Conservation (phyloP, 2,797 vertebrate genomes). For the Hapalemur alaotrensis region DNA sequence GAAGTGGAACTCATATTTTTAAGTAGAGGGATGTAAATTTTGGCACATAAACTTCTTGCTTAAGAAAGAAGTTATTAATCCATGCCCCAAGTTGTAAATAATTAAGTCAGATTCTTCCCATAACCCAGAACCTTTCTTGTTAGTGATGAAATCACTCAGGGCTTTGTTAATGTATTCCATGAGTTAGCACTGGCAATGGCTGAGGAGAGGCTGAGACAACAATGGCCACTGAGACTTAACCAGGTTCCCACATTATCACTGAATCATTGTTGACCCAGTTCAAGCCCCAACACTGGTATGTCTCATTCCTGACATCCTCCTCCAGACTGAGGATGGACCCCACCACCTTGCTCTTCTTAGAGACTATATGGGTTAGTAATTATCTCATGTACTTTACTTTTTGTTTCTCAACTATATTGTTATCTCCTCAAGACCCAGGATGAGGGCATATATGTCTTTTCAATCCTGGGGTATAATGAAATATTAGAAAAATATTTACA, state of each 20-base stretch:
- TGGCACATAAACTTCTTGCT: conserved; percentile 35
- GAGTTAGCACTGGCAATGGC: background rate
- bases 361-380: background rate
- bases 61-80: conserved; percentile 32
- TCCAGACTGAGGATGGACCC: background rate
- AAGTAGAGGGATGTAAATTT: conserved; percentile 23
- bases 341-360: background rate
- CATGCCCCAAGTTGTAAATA: conserved; percentile 42
- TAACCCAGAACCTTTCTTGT: background rate
- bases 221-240: background rate
- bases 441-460: background rate
- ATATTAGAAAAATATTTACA: background rate
- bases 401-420: background rate
- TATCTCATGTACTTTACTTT: background rate
- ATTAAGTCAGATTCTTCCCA: conserved; percentile 54
- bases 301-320: background rate
- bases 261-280: background rate
- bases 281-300: background rate
- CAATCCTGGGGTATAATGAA: background rate
- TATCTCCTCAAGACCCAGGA: background rate
- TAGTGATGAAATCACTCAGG: background rate
- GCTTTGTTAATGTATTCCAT: background rate
- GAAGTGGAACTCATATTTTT: conserved; percentile 24
- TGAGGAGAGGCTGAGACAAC: background rate
- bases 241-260: background rate